Conservation (phyloP, 1,140 invertebrate genomes). For the Chironomus tepperi region DNA sequence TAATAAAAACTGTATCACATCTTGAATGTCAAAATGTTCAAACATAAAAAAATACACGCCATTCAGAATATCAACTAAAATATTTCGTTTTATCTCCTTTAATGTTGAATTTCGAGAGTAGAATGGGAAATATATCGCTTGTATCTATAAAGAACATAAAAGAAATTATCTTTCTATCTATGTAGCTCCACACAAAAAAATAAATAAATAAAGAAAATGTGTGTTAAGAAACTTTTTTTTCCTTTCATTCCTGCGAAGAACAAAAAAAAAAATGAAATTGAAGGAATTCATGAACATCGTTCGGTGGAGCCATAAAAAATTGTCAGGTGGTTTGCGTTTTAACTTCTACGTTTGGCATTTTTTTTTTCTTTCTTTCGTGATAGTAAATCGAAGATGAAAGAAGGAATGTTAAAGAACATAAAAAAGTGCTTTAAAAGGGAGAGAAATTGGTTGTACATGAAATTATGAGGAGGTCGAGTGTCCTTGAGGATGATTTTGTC, state of each 20-base stretch:
- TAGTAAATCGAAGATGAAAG: conserved; percentile 13
- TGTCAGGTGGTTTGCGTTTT: conserved; percentile 21
- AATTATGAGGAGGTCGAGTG: no score
- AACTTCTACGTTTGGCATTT: background rate
- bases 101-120: no score
- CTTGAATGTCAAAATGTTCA: no score
- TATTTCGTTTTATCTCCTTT: no score
- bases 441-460: background rate
- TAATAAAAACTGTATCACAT: no score
- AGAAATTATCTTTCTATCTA: conserved; percentile 5
- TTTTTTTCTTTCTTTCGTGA: background rate
- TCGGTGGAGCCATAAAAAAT: conserved; percentile 5
- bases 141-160: background rate
- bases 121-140: no score
- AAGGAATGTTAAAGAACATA: background rate
- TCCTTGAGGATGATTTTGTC: no score
- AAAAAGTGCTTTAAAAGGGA: conserved; percentile 1
- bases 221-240: background rate
- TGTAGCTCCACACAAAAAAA: background rate
- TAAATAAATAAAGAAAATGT: background rate
- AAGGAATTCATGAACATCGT: background rate
- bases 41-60: no score
- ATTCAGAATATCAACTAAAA: no score
- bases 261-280: no score
- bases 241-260: background rate